phyloP scores from a whole-genome alignment of 2,113 vertebrate species.

The Strix aluco region DNA sequence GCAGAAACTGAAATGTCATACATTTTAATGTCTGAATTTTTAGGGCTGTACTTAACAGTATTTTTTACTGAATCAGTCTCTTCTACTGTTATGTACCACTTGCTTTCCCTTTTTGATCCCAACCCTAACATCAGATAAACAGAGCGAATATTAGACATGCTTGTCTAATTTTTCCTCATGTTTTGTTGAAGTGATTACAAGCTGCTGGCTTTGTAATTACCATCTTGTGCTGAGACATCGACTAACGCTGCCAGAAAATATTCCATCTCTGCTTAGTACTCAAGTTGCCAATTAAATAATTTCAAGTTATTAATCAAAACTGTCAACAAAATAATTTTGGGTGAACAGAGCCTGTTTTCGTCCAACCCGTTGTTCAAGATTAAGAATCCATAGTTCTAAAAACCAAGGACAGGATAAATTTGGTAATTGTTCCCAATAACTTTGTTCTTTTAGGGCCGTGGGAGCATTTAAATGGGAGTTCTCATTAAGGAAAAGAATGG shows the following conservation, averaged over 20 bases:
- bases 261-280: background rate
- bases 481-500: constrained; percentile 1
- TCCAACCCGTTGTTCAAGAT: background rate
- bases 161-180: background rate
- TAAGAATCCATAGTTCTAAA: background rate
- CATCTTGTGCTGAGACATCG: background rate
- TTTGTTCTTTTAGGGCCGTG: background rate
- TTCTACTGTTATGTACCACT: background rate
- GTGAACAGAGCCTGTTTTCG: background rate
- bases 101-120: background rate
- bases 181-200: background rate
- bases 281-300: background rate
- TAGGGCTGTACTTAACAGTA: background rate
- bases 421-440: background rate
- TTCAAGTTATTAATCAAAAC: background rate
- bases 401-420: background rate
- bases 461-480: background rate
- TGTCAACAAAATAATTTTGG: background rate
- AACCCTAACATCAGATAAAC: background rate
- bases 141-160: background rate
- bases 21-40: background rate
- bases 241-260: background rate
- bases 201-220: background rate
- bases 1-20: background rate
- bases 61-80: background rate